These are phyloP conservation scores for Leptopilina syphax DNA, from an alignment of 2,888 invertebrate genomes.

Conservation along the genomic window DNA sequence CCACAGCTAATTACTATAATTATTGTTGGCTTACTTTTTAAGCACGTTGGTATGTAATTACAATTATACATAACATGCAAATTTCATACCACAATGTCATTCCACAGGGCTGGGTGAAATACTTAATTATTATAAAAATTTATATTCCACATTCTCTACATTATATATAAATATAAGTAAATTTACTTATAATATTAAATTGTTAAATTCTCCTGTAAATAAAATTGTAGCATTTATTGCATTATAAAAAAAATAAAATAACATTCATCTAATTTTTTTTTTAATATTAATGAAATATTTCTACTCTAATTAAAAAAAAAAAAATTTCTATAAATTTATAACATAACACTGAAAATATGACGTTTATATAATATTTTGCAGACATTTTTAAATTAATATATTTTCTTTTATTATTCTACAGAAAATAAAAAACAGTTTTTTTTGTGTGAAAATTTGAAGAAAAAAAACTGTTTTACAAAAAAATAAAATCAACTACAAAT, in stretches of 20 bases:
- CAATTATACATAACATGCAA: slow-evolving; percentile 42
- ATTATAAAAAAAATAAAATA: slow-evolving; percentile 2
- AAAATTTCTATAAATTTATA: too few species aligned
- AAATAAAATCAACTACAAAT: too few species aligned
- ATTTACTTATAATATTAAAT: background rate
- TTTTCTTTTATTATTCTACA: too few species aligned
- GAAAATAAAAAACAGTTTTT: too few species aligned
- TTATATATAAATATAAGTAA: background rate
- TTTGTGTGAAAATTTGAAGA: too few species aligned
- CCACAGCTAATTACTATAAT: slow-evolving; percentile 49
- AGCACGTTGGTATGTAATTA: slow-evolving; percentile 46
- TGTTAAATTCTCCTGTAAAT: background rate
- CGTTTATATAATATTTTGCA: too few species aligned
- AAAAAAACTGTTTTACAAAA: too few species aligned
- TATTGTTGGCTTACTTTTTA: slow-evolving; percentile 53
- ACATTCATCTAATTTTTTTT: background rate
- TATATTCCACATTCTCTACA: background rate
- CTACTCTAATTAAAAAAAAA: slow-evolving; percentile 2
- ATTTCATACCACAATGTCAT: slow-evolving; percentile 43
- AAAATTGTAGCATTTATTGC: background rate
- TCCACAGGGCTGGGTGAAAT: slow-evolving; percentile 46
- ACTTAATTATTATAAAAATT: background rate
- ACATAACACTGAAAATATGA: too few species aligned
- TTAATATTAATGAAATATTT: background rate
- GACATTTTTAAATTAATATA: too few species aligned